Conservation (phyloP, 23 tunicate species). For the Trididemnum clinides region DNA sequence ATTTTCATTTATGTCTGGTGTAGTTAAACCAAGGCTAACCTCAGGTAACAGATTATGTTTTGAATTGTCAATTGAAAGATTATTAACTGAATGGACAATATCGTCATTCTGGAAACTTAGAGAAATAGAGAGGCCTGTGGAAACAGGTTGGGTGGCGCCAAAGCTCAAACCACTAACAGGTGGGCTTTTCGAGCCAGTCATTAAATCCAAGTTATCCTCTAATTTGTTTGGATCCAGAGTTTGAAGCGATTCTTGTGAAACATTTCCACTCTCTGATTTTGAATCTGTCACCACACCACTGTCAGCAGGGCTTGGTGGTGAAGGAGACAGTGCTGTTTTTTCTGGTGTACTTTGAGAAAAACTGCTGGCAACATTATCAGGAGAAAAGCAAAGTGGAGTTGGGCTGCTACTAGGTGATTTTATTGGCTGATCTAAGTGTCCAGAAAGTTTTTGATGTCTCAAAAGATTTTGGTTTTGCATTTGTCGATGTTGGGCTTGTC, state of each 20-base stretch:
- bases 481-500: neutral
- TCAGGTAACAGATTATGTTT: neutral
- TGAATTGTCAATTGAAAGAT: constrained; percentile 24
- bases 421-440: neutral
- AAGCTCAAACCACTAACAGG: neutral
- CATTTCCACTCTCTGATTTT: constrained; percentile 48
- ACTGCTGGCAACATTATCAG: constrained; percentile 36
- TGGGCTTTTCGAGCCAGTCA: neutral
- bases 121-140: neutral
- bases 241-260: constrained; percentile 55
- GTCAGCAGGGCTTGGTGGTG: constrained; percentile 81
- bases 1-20: constrained; percentile 1
- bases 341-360: constrained; percentile 51
- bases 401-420: constrained; percentile 22
- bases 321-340: constrained; percentile 47
- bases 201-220: constrained; percentile 29
- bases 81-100: neutral
- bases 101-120: neutral
- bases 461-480: neutral
- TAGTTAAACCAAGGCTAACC: neutral
- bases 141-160: neutral
- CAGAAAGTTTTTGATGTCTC: neutral
- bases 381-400: constrained; percentile 33
- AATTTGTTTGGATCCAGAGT: constrained; percentile 35
- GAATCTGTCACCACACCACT: constrained; percentile 79